Percentiles rank a stretch among this genome's conserved stretches.
Conservation (phyloP, 1,140 invertebrate genomes). For the Drosophila parvula region DNA sequence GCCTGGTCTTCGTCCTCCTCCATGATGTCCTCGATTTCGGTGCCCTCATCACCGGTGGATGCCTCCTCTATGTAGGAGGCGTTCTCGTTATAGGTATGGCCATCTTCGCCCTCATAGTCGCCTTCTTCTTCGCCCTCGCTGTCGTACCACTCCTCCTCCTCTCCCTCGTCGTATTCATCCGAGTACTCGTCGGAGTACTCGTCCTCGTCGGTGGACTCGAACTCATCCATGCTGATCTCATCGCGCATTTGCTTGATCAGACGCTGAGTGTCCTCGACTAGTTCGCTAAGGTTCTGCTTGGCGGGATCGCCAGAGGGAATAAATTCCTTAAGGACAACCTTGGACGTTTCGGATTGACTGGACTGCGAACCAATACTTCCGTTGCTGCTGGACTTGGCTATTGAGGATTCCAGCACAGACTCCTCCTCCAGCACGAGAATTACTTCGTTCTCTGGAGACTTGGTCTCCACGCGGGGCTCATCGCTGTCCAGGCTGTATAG, state of each 20-base stretch:
- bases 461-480: conserved; percentile 24
- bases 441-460: conserved; percentile 52
- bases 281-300: conserved; percentile 85
- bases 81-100: conserved; percentile 53
- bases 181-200: conserved; percentile 85
- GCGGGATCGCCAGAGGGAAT: conserved; percentile 73
- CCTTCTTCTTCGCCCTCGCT: conserved; percentile 84
- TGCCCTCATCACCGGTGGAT: conserved; percentile 70
- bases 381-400: conserved; percentile 53
- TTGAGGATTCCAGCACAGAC: not conserved
- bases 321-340: conserved; percentile 64
- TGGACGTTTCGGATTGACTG: conserved; percentile 42
- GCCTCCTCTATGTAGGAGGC: conserved; percentile 59
- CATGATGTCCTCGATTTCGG: conserved; percentile 66
- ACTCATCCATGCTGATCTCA: conserved; percentile 87
- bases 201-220: conserved; percentile 85
- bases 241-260: conserved; percentile 87
- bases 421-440: conserved; percentile 32
- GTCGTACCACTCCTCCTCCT: conserved; percentile 85
- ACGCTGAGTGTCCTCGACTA: conserved; percentile 86
- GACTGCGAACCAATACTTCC: conserved; percentile 52
- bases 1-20: conserved; percentile 65
- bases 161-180: conserved; percentile 82
- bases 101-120: conserved; percentile 66
- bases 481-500: conserved; percentile 71